Conservation (phyloP, 1,140 invertebrate species). For the Euwallacea fornicatus region DNA sequence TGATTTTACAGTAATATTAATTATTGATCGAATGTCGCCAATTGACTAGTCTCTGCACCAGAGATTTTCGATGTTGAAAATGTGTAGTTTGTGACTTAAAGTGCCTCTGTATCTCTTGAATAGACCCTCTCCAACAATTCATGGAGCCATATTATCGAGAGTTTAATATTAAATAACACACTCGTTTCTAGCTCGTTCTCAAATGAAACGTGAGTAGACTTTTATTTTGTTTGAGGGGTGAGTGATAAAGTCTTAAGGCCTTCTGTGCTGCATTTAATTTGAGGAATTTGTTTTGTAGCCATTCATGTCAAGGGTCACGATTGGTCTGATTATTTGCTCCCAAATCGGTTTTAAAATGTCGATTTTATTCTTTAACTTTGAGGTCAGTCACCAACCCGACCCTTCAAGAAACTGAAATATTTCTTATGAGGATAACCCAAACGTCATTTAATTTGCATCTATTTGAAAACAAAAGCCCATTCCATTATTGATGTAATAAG, state of each 20-base stretch:
- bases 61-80: conserved; percentile 1
- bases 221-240: not conserved
- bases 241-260: too few relatives aligned
- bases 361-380: conserved; percentile 1
- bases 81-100: conserved; percentile 34
- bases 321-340: conserved; percentile 34
- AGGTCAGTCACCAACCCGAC: not conserved
- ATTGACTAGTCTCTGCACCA: too few relatives aligned
- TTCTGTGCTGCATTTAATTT: too few relatives aligned
- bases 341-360: conserved; percentile 24
- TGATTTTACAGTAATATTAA: too few relatives aligned
- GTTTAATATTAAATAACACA: conserved; percentile 41
- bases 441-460: conserved; percentile 1
- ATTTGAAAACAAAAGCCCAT: conserved; percentile 30
- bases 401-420: not conserved
- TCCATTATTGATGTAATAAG: conserved; percentile 38
- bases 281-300: conserved; percentile 29
- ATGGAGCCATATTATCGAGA: conserved; percentile 52
- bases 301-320: conserved; percentile 45
- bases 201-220: conserved; percentile 47
- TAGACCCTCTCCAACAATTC: conserved; percentile 39
- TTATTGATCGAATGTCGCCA: too few relatives aligned
- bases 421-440: not conserved
- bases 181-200: conserved; percentile 36
- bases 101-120: conserved; percentile 36